A percentile compares a stretch with the other conserved stretches of the same genome.
Conservation (phyloP, 2,797 vertebrate species). For the Syndactyla subalaris region DNA sequence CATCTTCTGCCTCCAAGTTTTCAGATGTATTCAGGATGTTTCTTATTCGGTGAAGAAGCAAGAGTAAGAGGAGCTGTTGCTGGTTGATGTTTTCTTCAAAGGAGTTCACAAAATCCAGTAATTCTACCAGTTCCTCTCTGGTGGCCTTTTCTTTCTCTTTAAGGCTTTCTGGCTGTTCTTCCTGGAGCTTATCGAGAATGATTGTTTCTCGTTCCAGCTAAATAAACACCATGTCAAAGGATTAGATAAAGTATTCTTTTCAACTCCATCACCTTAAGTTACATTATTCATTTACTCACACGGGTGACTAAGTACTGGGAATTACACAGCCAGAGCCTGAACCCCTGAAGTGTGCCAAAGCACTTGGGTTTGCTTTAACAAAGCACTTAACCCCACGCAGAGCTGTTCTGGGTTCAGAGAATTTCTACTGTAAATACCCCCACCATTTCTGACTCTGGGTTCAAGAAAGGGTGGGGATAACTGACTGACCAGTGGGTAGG, state of each 20-base stretch:
- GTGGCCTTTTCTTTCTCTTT: constrained; percentile 70
- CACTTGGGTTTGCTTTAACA: background rate
- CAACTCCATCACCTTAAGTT: background rate
- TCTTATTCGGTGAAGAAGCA: constrained; percentile 83
- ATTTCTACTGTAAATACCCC: background rate
- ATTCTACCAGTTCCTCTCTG: constrained; percentile 82
- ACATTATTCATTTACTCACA: background rate
- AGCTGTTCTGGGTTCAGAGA: background rate
- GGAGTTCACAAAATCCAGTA: constrained; percentile 76
- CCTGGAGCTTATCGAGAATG: constrained; percentile 86
- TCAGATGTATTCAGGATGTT: constrained; percentile 78
- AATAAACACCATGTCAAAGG: constrained; percentile 8
- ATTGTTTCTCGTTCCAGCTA: constrained; percentile 88
- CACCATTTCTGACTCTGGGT: background rate
- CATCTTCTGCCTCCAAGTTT: constrained; percentile 67
- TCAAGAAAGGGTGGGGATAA: background rate
- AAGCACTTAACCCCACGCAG: background rate
- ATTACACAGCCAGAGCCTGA: background rate
- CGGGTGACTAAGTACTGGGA: background rate
- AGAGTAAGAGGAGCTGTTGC: constrained; percentile 83
- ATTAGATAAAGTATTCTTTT: background rate
- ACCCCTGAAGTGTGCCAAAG: background rate
- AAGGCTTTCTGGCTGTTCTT: constrained; percentile 81
- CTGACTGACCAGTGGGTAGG: background rate
- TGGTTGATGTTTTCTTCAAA: constrained; percentile 85